Percentiles rank a stretch among this genome's conserved stretches.
These are phyloP conservation scores for Drosophila orena DNA, from an alignment of 1,140 invertebrate species.

Conservation along the genomic window DNA sequence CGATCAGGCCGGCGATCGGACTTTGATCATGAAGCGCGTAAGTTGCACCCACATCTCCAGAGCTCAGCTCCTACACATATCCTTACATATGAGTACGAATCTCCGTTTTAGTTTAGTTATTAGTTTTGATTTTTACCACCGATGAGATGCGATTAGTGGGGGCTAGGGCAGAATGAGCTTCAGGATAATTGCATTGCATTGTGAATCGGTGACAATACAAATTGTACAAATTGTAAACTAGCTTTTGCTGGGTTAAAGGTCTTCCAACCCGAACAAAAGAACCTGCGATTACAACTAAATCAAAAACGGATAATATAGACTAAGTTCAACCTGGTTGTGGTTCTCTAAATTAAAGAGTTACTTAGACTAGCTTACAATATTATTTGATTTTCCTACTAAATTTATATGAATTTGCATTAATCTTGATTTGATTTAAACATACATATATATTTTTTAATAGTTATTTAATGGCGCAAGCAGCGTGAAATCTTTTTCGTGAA, in stretches of 20 bases:
- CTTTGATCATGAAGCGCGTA: slow-evolving; percentile 95
- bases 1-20: slow-evolving; percentile 90
- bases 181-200: slow-evolving; percentile 5
- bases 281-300: slow-evolving; percentile 42
- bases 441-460: slow-evolving; percentile 27
- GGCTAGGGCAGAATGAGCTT: slow-evolving; percentile 18
- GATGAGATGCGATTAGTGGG: slow-evolving; percentile 32
- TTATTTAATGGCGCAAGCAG: slow-evolving; percentile 44
- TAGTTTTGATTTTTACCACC: slow-evolving; percentile 40
- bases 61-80: slow-evolving; percentile 11
- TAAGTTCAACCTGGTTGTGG: slow-evolving; percentile 75
- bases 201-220: slow-evolving; percentile 16
- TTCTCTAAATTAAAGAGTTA: slow-evolving; percentile 52
- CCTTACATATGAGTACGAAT: slow-evolving; percentile 24
- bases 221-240: slow-evolving; percentile 73
- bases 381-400: slow-evolving; percentile 61
- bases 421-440: slow-evolving; percentile 49
- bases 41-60: slow-evolving; percentile 80
- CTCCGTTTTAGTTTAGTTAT: slow-evolving; percentile 48
- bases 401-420: slow-evolving; percentile 43
- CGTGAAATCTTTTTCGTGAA: slow-evolving; percentile 79
- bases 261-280: slow-evolving; percentile 20
- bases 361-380: slow-evolving; percentile 48
- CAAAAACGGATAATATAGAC: slow-evolving; percentile 29
- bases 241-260: slow-evolving; percentile 71